These are phyloP conservation scores for Monochamus alternatus DNA, from an alignment of 2,888 invertebrate genomes.

Conservation along the genomic window DNA sequence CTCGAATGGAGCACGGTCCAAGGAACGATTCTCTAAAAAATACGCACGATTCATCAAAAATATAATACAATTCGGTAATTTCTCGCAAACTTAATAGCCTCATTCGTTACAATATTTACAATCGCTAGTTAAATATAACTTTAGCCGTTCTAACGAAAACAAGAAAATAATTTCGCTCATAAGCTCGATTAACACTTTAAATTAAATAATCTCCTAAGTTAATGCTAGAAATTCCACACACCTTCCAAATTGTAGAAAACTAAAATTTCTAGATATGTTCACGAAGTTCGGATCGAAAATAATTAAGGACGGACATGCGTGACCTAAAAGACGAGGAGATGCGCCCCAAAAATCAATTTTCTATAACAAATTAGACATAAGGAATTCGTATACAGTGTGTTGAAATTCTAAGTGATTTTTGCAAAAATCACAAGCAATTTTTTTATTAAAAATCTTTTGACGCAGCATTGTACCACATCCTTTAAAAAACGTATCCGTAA, in stretches of 20 bases:
- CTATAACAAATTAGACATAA: too few species aligned
- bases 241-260: slow-evolving; percentile 12
- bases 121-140: slow-evolving; percentile 11
- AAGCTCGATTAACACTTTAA: slow-evolving; percentile 42
- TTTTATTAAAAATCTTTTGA: too few species aligned
- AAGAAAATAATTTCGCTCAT: slow-evolving; percentile 31
- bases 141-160: slow-evolving; percentile 4
- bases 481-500: too few species aligned
- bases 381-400: too few species aligned
- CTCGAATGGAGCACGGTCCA: slow-evolving; percentile 3
- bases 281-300: slow-evolving; percentile 13
- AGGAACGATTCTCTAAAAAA: slow-evolving; percentile 8
- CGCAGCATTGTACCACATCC: too few species aligned
- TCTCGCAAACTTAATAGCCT: slow-evolving; percentile 10
- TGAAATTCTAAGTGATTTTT: too few species aligned
- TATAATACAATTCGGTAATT: slow-evolving; percentile 31
- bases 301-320: slow-evolving; percentile 40
- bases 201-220: slow-evolving; percentile 7
- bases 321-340: slow-evolving; percentile 34
- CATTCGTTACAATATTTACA: slow-evolving; percentile 16
- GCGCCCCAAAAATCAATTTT: slow-evolving; percentile 14
- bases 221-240: slow-evolving; percentile 11
- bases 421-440: too few species aligned
- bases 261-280: slow-evolving; percentile 33
- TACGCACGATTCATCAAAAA: slow-evolving; percentile 30